Evolutionary conservation across 2,888 invertebrate species (phyloP), one percentile per base, ranked within the genome.

Genomic region (Charanyca ferruginea): DNA sequence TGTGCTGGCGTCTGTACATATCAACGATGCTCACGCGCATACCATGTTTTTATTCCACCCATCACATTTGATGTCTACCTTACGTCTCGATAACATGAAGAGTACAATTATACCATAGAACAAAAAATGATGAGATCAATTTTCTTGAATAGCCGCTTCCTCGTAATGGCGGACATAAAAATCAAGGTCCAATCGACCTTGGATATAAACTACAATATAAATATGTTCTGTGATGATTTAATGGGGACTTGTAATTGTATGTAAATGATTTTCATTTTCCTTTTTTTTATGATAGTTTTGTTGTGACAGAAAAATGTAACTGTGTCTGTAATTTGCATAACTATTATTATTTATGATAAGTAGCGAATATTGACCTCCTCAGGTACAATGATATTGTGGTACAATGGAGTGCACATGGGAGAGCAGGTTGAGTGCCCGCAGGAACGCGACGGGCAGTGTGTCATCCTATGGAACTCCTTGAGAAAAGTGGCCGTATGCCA

Each of bases 61-160:
- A 49, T 70, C 45, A 53, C 38, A 55, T 42, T 70, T 65, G 23
- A 73, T 52, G 45, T 20, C 41, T 47, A 7, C n/a, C 23, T 59
- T 55, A 58, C 64, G 53, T 54, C 41, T 64, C 53, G 66, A 65
- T 49, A 59, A 38, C 35, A 61, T 58, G 52, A 66, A 70, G 55
- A 60, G 64, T 63, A 62, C 66, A 66, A 68, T 71, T 77, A 80
- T 35, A 48, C 65, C 53, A 44, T 48, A n/a, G 68, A 57, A 77
- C 81, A 53, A 77, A 77, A 71, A 73, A 48, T 35, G 45, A 75
- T 70, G 60, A 66, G 68, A 72, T 70, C 73, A 62, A 72, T 73
- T n/a, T n/a, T n/a, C n/a, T n/a, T 72, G 64, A 69, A 64, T 41
- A 48, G 64, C 44, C 45, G 76, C 75, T 87, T 85, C 86, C 83